These are phyloP conservation scores for Syngnathus typhle DNA, from an alignment of 2,113 vertebrate species.

Conservation along the genomic window DNA sequence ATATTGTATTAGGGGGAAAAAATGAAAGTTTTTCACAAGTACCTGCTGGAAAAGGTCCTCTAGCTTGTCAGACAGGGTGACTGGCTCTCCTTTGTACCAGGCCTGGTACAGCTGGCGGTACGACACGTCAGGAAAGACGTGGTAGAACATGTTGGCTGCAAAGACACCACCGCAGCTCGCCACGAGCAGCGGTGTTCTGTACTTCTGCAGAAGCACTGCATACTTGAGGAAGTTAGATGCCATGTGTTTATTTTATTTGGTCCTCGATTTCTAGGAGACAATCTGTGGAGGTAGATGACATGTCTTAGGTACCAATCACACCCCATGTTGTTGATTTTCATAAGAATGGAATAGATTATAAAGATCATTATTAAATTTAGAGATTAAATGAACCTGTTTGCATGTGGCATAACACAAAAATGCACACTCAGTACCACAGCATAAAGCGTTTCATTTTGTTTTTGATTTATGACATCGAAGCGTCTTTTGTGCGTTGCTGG, in stretches of 20 bases:
- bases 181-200: slow-evolving; percentile 70
- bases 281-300: slow-evolving; percentile 28
- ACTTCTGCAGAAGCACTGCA: slow-evolving; percentile 74
- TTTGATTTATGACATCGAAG: too few relatives aligned
- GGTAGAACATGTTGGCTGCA: slow-evolving; percentile 75
- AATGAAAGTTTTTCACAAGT: neutral
- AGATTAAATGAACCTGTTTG: too few relatives aligned
- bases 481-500: neutral
- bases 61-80: slow-evolving; percentile 65
- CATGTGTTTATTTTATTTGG: slow-evolving; percentile 44
- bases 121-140: slow-evolving; percentile 74
- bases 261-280: slow-evolving; percentile 12
- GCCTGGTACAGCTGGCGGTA: slow-evolving; percentile 80
- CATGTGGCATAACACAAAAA: too few relatives aligned
- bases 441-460: too few relatives aligned
- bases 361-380: too few relatives aligned
- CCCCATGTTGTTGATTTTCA: too few relatives aligned
- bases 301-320: neutral
- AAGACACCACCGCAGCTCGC: slow-evolving; percentile 80
- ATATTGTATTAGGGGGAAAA: neutral
- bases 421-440: too few relatives aligned
- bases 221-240: slow-evolving; percentile 67
- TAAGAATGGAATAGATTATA: too few relatives aligned
- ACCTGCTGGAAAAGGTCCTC: slow-evolving; percentile 71
- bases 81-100: slow-evolving; percentile 77